Conservation (phyloP, 2,113 vertebrate species). For the Muntiacus reevesi region DNA sequence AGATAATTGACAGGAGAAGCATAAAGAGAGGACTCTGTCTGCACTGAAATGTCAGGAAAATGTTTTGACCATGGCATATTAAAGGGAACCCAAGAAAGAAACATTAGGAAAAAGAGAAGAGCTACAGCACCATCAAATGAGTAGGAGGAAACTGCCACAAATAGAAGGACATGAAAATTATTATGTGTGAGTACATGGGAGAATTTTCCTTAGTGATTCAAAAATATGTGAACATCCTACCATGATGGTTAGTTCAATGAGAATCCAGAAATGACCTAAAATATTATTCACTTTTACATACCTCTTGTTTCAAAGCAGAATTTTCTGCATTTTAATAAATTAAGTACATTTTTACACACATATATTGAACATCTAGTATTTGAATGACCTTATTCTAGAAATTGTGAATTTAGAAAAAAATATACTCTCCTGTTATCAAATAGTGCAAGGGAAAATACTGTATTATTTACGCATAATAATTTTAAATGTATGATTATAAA, state of each 20-base stretch:
- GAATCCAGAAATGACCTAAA: background rate
- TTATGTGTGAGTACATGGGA: rapidly evolving
- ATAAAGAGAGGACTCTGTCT: background rate
- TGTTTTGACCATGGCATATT: background rate
- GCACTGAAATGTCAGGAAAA: background rate
- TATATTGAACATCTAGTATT: background rate
- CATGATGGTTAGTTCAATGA: background rate
- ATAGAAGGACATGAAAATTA: background rate
- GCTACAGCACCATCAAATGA: background rate
- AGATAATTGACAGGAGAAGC: background rate
- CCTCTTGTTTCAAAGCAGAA: background rate
- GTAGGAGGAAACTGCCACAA: background rate
- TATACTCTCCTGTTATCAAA: background rate
- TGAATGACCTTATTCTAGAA: background rate
- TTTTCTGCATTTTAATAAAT: background rate
- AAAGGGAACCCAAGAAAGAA: background rate
- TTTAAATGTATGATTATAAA: background rate
- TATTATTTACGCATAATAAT: background rate
- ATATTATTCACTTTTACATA: background rate
- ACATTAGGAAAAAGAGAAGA: background rate
- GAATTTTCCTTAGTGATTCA: background rate
- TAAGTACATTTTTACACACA: background rate
- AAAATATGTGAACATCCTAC: background rate
- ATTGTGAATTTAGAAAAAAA: background rate
- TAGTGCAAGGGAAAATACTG: background rate